Conservation (phyloP, 2,113 vertebrate species). For the Oxyura jamaicensis region DNA sequence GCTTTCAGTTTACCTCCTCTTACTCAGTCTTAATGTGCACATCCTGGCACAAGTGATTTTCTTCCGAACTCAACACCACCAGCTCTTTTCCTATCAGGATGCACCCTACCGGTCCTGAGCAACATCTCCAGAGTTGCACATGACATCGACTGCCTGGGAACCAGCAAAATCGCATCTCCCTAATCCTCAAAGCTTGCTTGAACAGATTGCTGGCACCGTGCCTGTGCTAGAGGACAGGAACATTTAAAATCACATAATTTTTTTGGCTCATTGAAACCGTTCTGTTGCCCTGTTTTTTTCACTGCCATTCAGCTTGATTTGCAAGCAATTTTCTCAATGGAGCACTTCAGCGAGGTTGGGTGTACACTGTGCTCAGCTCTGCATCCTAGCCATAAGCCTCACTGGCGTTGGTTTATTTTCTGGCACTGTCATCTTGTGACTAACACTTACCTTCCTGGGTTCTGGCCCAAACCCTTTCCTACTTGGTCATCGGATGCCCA, state of each 20-base stretch:
- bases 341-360: constrained; percentile 63
- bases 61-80: not conserved
- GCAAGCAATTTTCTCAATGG: constrained; percentile 78
- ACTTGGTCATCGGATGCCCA: constrained; percentile 53
- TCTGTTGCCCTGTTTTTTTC: constrained; percentile 65
- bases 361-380: constrained; percentile 41
- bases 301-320: constrained; percentile 77
- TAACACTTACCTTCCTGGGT: constrained; percentile 64
- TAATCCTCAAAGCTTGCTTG: constrained; percentile 51
- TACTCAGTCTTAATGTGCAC: not conserved
- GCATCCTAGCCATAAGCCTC: constrained; percentile 47
- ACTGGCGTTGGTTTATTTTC: constrained; percentile 51
- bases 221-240: constrained; percentile 56
- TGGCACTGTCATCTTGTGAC: constrained; percentile 51
- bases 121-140: constrained; percentile 17
- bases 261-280: constrained; percentile 77
- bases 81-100: not conserved
- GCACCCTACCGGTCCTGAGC: not conserved
- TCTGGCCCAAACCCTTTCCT: constrained; percentile 47
- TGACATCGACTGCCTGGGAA: not conserved
- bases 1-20: not conserved
- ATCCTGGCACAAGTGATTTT: not conserved
- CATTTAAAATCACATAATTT: constrained; percentile 73
- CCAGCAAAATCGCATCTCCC: not conserved
- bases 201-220: constrained; percentile 64